Conservation (phyloP, 1,140 invertebrate species). For the Pygmarrhopalites habei region DNA sequence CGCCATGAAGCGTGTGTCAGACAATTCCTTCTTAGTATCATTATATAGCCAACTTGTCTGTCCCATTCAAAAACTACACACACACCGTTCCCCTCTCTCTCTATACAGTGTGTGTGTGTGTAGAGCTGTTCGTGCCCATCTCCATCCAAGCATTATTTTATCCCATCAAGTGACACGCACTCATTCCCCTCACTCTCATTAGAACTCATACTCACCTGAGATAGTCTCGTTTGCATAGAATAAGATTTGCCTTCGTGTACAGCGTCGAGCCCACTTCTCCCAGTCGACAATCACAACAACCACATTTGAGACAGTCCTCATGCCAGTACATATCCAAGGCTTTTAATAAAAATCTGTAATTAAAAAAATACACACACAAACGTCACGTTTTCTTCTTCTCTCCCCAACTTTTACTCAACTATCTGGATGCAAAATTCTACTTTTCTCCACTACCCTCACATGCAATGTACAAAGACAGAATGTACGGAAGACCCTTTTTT, state of each 20-base stretch:
- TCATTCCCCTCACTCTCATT: neutral
- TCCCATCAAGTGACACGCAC: neutral
- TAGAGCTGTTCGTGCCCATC: neutral
- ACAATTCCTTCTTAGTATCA: no score
- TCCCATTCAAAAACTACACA: neutral
- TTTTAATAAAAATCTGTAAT: conserved; percentile 42
- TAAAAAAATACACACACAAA: no score
- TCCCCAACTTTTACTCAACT: no score
- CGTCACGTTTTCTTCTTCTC: no score
- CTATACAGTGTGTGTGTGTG: neutral
- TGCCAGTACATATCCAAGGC: conserved; percentile 93
- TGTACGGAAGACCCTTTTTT: no score
- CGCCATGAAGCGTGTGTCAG: no score
- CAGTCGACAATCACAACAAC: conserved; percentile 91
- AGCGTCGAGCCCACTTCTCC: conserved; percentile 96
- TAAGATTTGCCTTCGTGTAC: conserved; percentile 91
- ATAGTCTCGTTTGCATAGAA: conserved; percentile 96
- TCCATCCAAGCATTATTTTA: neutral
- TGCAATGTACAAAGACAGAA: no score
- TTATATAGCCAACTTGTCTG: no score
- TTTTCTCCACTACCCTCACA: no score
- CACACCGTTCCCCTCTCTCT: neutral
- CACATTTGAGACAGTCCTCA: conserved; percentile 95
- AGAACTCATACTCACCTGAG: conserved; percentile 60
- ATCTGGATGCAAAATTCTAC: no score